Base-by-base conservation (phyloP, 2,797 vertebrate genomes). In the Falco berigora region DNA sequence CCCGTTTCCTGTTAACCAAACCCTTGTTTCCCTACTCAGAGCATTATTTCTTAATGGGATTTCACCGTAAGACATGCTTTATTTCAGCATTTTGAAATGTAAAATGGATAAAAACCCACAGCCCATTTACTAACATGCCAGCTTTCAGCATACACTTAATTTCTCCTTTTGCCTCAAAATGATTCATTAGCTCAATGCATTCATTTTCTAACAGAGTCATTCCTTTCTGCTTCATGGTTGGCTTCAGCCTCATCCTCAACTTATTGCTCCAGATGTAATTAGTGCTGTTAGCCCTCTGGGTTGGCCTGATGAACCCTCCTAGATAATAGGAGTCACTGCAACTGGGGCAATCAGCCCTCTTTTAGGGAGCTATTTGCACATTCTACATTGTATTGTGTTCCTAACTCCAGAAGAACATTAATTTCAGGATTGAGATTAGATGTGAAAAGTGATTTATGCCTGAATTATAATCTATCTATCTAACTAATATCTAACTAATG, bases 31-130 rank as follows among this genome's bases (percentile, higher is more conserved):
- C 68, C 44, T 52, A 32, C 53, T 92, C 69, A 5, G 27, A 52
- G 52, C 3, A 30, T 91, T 74, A 71, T 50, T 93, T 67, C 52
- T 81, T 85, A 82, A 92, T 79, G 76, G 52, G 82, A 46, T 86
- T 78, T 85, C 76, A 64, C 56, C 4, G 0, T 12, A 59, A 18
- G 6, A 77, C 14, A 18, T 25, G 20, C 34, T 80, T 72, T 36
- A 87, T 72, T 53, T 69, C 66, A 34, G 67, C 38, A 50, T 73
- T 81, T 75, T 58, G 42, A 73, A 95, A 67, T 1, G 53, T 28
- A 61, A 53, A 90, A 85, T 53, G 80, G 83, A 85, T 93, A 86
- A 95, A 96, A 94, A 25, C 83, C 91, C 86, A 4, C 93, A 94
- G 59, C 19, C 74, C 62, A 82, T 69, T 80, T n/a, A 81, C 89